These are phyloP conservation scores for Lithophane socia DNA, from an alignment of 2,888 invertebrate species.

Conservation along the genomic window DNA sequence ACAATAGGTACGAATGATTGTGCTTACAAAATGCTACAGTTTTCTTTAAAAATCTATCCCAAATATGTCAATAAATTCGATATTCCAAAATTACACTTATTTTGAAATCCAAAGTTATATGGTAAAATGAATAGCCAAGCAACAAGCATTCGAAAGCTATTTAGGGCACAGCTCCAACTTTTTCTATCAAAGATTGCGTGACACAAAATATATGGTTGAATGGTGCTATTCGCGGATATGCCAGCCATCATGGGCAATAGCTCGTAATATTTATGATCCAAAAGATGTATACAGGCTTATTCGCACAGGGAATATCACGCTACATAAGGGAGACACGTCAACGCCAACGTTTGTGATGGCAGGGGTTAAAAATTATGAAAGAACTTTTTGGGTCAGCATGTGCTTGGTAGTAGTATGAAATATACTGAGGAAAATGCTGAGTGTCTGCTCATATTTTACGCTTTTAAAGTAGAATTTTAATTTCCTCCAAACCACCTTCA, in stretches of 20 bases:
- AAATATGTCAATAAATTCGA: neutral
- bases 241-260: conserved; percentile 35
- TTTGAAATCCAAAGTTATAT: neutral
- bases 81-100: neutral
- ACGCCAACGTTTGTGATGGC: conserved; percentile 30
- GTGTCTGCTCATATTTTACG: conserved; percentile 3
- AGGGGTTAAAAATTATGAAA: conserved; percentile 15
- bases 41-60: neutral
- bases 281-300: conserved; percentile 34
- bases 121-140: conserved; percentile 19
- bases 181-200: conserved; percentile 50
- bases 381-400: conserved; percentile 35
- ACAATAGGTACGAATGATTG: neutral
- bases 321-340: conserved; percentile 23
- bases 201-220: conserved; percentile 35
- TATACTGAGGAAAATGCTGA: conserved; percentile 13
- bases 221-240: conserved; percentile 43
- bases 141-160: conserved; percentile 25
- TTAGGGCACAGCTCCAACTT: conserved; percentile 24
- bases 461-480: conserved; percentile 21
- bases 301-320: conserved; percentile 22
- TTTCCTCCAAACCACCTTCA: neutral
- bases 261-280: conserved; percentile 46
- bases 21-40: neutral
- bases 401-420: conserved; percentile 21